Conservation (phyloP, 2,797 vertebrate species). For the Sebastes taczanowskii region DNA sequence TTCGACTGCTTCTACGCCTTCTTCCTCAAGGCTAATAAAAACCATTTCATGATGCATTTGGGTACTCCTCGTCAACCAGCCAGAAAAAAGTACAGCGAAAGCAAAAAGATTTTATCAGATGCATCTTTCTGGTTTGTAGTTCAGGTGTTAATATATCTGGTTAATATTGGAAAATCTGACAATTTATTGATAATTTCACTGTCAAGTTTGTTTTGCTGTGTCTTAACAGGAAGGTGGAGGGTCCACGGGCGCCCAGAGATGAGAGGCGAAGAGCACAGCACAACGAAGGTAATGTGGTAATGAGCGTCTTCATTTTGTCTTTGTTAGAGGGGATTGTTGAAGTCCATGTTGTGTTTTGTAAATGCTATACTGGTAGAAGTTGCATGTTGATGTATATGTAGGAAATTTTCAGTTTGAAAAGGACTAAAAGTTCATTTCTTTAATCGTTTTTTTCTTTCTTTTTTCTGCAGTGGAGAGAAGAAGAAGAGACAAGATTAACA, state of each 20-base stretch:
- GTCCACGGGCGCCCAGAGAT: constrained; percentile 90
- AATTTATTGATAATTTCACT: background rate
- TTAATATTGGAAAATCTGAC: background rate
- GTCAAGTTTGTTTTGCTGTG: constrained; percentile 15
- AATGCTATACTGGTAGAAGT: background rate
- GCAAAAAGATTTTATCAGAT: background rate
- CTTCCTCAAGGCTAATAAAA: background rate
- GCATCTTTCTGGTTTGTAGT: background rate
- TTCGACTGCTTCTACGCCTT: background rate
- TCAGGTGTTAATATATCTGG: background rate
- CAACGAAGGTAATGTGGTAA: constrained; percentile 89
- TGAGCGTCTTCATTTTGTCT: background rate
- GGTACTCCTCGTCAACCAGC: background rate
- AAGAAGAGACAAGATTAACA: constrained; percentile 94
- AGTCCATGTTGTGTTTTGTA: background rate
- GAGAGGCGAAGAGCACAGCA: constrained; percentile 92
- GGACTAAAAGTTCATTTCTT: background rate
- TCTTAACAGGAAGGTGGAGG: constrained; percentile 89
- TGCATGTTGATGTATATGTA: background rate
- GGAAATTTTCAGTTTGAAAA: background rate
- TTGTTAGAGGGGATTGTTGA: background rate
- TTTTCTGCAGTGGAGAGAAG: constrained; percentile 88
- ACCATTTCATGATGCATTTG: background rate
- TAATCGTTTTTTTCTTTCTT: background rate
- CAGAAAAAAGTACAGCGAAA: background rate